Percentiles rank a stretch among this genome's conserved stretches.
Evolutionary conservation across 2,888 invertebrate species (phyloP).

Genomic region (Nyleta sp.): DNA sequence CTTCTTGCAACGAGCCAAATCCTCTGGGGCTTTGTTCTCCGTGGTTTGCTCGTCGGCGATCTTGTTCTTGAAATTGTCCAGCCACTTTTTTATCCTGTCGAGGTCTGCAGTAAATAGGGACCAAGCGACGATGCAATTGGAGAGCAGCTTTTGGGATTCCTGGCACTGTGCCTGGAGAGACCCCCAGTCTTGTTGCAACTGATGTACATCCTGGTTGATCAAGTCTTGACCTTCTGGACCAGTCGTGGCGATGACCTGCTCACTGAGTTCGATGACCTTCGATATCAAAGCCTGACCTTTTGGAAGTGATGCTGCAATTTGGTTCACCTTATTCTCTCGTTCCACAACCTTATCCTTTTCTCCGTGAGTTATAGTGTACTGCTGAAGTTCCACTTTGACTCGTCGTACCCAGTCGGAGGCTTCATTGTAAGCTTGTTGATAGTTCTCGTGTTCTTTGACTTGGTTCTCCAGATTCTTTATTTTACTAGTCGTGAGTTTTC

Average conservation of each 20-base stretch:
- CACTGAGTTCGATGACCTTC: constrained; percentile 89
- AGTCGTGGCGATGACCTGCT: constrained; percentile 89
- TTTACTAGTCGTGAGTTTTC: constrained; percentile 86
- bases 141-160: constrained; percentile 89
- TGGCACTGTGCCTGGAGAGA: constrained; percentile 89
- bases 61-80: constrained; percentile 87
- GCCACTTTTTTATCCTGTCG: constrained; percentile 89
- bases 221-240: constrained; percentile 92
- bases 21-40: constrained; percentile 90
- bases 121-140: constrained; percentile 88
- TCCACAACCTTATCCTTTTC: constrained; percentile 91
- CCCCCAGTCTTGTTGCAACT: constrained; percentile 92
- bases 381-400: constrained; percentile 91
- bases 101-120: constrained; percentile 89
- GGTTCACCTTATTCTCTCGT: constrained; percentile 89
- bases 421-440: constrained; percentile 91
- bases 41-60: constrained; percentile 86
- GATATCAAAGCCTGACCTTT: constrained; percentile 90
- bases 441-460: constrained; percentile 94
- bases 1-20: constrained; percentile 89
- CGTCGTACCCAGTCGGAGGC: constrained; percentile 94
- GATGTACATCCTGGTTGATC: constrained; percentile 91
- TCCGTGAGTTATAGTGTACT: constrained; percentile 93
- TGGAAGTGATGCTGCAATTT: constrained; percentile 87
- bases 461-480: constrained; percentile 90